Percentiles rank a stretch among this genome's conserved stretches.
phyloP scores from a whole-genome alignment of 2,797 vertebrate genomes.

The Microctenopoma lineatum region DNA sequence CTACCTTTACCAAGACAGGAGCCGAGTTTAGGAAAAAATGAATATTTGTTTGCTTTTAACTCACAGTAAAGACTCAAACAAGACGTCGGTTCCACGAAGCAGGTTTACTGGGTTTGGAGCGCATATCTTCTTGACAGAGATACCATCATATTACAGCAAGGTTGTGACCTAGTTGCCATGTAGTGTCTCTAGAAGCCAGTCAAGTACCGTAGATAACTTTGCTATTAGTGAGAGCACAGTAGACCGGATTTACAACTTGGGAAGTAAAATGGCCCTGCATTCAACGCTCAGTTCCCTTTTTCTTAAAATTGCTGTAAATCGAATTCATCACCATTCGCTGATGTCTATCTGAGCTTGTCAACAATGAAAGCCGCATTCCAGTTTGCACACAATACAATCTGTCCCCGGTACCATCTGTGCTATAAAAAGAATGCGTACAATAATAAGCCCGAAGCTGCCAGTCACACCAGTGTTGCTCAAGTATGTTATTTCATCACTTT shows the following conservation, averaged over 20 bases:
- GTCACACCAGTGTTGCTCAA: not conserved
- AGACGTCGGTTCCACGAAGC: not conserved
- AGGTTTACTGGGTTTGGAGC: not conserved
- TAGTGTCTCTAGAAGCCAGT: slow-evolving; percentile 21
- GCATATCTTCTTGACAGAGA: slow-evolving; percentile 3
- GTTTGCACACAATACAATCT: slow-evolving; percentile 15
- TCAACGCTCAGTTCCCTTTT: slow-evolving; percentile 60
- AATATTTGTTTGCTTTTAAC: not conserved
- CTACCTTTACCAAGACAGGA: not conserved
- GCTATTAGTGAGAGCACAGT: slow-evolving; percentile 38
- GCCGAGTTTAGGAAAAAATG: not conserved
- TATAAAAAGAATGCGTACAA: slow-evolving; percentile 20
- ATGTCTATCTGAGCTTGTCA: slow-evolving; percentile 26
- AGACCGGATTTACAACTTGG: too few species aligned
- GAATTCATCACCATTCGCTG: slow-evolving; percentile 21
- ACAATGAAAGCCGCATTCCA: slow-evolving; percentile 21
- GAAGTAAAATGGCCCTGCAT: not conserved
- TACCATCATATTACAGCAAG: not conserved
- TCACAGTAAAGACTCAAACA: not conserved
- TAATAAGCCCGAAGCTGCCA: not conserved
- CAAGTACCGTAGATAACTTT: slow-evolving; percentile 1
- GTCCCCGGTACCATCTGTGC: not conserved
- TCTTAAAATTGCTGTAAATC: slow-evolving; percentile 47
- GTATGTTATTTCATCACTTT: not conserved
- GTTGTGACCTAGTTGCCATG: slow-evolving; percentile 4